A percentile compares a stretch with the other conserved stretches of the same genome.
Conservation (phyloP, 2,113 vertebrate genomes). For the Alces alces region DNA sequence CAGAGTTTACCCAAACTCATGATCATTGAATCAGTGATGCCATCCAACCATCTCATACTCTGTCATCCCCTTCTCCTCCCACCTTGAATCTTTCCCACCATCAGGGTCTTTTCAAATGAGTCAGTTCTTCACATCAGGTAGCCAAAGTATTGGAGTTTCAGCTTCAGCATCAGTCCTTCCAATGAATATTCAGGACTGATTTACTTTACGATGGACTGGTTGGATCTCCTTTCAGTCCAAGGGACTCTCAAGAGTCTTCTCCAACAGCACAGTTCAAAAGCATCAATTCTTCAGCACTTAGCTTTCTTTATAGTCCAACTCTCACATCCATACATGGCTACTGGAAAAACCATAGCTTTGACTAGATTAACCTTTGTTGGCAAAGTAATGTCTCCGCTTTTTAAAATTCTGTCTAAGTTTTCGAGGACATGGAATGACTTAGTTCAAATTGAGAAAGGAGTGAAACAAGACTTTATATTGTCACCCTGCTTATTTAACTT, state of each 20-base stretch:
- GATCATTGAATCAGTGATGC: too few species aligned
- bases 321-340: not conserved
- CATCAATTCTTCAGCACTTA: not conserved
- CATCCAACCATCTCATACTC: too few species aligned
- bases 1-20: too few species aligned
- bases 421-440: not conserved
- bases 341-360: not conserved
- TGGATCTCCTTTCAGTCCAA: not conserved
- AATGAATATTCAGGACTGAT: not conserved
- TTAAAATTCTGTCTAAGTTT: not conserved
- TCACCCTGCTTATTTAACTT: not conserved
- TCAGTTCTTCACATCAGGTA: rapidly evolving
- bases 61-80: too few species aligned
- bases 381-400: not conserved
- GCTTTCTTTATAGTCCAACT: not conserved
- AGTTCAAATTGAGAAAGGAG: not conserved
- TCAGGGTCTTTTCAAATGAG: not conserved
- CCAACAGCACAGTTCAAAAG: not conserved
- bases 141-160: not conserved
- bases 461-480: not conserved
- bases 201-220: not conserved
- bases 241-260: not conserved
- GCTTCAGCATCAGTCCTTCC: not conserved
- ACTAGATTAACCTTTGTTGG: not conserved
- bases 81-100: too few species aligned